A percentile compares a stretch with the other conserved stretches of the same genome.
Conservation (phyloP, 2,888 invertebrate genomes). For the Teleogryllus oceanicus region DNA sequence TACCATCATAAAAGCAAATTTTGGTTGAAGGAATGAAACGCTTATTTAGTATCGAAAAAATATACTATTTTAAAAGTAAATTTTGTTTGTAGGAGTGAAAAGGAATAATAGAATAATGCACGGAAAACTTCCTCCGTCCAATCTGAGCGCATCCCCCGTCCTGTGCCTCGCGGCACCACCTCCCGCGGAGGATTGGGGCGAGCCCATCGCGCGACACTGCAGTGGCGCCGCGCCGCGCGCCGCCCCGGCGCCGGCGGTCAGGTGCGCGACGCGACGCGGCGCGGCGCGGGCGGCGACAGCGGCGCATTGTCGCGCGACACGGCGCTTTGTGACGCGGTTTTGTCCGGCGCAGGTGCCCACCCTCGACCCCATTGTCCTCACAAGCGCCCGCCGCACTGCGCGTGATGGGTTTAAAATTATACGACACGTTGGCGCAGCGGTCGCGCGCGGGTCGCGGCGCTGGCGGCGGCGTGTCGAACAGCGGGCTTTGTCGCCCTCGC, state of each 20-base stretch:
- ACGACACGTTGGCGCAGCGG: neutral
- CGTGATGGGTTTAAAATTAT: constrained; percentile 18
- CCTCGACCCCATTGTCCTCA: neutral
- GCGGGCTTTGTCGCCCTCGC: too few relatives aligned
- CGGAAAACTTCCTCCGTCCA: too few relatives aligned
- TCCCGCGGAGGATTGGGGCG: too few relatives aligned
- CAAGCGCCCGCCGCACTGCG: constrained; percentile 7
- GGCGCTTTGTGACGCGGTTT: constrained; percentile 18
- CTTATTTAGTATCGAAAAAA: too few relatives aligned
- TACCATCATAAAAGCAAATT: too few relatives aligned
- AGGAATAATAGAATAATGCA: too few relatives aligned
- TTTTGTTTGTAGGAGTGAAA: too few relatives aligned
- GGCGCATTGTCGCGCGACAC: constrained; percentile 8
- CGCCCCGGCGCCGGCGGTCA: neutral
- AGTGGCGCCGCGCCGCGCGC: neutral
- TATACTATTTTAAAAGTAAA: too few relatives aligned
- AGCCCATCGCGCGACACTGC: neutral
- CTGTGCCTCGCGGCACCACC: too few relatives aligned
- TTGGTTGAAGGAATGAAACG: too few relatives aligned
- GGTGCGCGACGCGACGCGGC: neutral
- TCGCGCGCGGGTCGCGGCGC: neutral
- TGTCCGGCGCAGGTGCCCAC: neutral
- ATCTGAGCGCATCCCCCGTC: too few relatives aligned
- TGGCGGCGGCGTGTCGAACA: neutral
- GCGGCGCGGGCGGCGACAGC: constrained; percentile 2